Evolutionary conservation across 2,113 vertebrate genomes (phyloP), one percentile per base, ranked within the genome.

Genomic region (Pavo muticus): DNA sequence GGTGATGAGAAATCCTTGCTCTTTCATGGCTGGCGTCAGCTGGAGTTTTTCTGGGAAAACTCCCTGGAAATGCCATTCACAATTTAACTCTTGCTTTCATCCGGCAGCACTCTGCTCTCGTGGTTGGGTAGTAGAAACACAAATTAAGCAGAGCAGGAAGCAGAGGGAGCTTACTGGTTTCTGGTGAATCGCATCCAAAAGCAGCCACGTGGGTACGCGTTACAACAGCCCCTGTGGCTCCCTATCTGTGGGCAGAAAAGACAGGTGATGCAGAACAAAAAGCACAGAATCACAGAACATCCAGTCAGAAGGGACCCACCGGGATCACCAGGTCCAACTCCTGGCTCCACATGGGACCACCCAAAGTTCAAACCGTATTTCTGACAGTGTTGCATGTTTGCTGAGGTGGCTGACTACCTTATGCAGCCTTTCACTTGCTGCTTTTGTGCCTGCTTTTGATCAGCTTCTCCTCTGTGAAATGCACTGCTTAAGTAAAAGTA

Each of bases 121-220:
- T 2, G 21, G 39, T 25, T 50, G 21, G 63, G 30, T 8, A 8
- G 4, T 75, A 20, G 56, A 90, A 84, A 88, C 14, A 60, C 0
- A 1, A 69, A 71, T 67, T 50, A 39, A 11, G 17, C 64, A 29
- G 19, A 69, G 39, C 29, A 40, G 40, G 15, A 87, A 10, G 25
- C 57, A 72, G 76, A 68, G 44, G 42, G 21, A 83, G 52, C 0
- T 0, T 23, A 10, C 25, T 15, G 13, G 6, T 44, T 84, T 87
- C 65, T 88, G 47, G 44, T 57, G 60, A 88, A 78, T 50, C 64
- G 64, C 14, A 52, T 7, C 10, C 39, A 16, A 87, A 94, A 2
- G 11, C 54, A 75, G 52, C 0, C 4, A 37, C 0, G 1, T 0
- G 1, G 19, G 20, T 50, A 37, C 27, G 8, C 16, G 19, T 54